Base-by-base conservation (phyloP, 1,140 invertebrate species). In the Ips nitidus region DNA sequence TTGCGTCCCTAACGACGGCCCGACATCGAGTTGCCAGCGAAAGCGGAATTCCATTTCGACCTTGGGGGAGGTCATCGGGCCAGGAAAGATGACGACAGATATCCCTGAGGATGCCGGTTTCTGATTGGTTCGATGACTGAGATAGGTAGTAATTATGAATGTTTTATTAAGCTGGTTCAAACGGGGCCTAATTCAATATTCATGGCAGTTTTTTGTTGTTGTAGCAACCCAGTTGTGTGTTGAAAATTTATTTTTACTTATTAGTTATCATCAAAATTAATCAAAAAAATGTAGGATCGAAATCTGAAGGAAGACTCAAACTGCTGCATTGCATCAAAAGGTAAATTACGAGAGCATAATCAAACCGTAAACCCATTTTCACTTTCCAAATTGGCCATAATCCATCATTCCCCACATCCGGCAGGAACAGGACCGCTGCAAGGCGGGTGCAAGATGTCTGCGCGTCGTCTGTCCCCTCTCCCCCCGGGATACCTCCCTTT, bases 391-490 rank as follows among this genome's bases (percentile, higher is more conserved):
- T 22, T 22, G 22, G n/a, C 53, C 53, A 56, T 37, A 36, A 56
- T 56, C 53, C 53, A 36, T 56, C 38, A 56, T 56, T 50, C 7
- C 53, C 37, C n/a, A 56, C 22, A 56, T 56, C 53, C 53, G 53
- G 53, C 53, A 56, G 41, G 7, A 41, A 40, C 22, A 50, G 8
- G 39, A 42, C 22, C 38, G 59, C 61, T 41, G 57, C 66, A 65
- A 64, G 61, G 62, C 40, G 72, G 62, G 69, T 71, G 72, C 72
- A 73, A 73, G 72, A 50, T 73, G 72, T 73, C 72, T 73, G 70
- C 72, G 69, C 69, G 69, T 63, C 67, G 72, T 66, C 69, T 61
- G 8, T 43, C 71, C 38, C 71, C 47, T 55, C 57, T 5, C 52
- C 58, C 65, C 61, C 52, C 55, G 53, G 53, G 8, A 39, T 39